Conservation (phyloP, 2,888 invertebrate genomes). For the Nemurella pictetii region DNA sequence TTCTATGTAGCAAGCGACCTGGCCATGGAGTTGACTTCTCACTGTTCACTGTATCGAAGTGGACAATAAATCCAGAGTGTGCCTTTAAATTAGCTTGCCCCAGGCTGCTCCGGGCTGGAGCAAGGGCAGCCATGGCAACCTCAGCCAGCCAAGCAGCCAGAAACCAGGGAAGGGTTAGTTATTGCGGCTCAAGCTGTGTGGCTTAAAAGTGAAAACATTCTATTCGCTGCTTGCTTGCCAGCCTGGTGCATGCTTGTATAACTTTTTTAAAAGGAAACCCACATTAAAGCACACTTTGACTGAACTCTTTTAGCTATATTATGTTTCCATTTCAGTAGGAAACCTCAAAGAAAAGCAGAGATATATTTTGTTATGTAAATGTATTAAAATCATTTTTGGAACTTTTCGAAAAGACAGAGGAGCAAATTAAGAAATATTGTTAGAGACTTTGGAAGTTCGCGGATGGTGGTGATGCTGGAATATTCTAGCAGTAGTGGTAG, state of each 20-base stretch:
- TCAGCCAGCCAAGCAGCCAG: too few species aligned
- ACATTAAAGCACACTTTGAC: neutral
- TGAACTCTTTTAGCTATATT: neutral
- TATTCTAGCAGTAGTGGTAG: neutral
- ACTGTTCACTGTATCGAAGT: neutral
- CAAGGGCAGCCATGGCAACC: too few species aligned
- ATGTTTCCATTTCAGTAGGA: neutral
- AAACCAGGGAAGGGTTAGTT: neutral
- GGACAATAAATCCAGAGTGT: neutral
- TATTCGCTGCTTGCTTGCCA: neutral
- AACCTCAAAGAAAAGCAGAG: neutral
- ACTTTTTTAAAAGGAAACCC: neutral
- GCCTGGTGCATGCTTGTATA: neutral
- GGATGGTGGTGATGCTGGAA: neutral
- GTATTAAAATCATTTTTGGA: neutral
- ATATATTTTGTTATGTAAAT: neutral
- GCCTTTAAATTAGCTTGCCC: neutral
- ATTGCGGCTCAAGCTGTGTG: neutral
- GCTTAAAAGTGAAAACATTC: neutral
- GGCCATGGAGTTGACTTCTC: neutral
- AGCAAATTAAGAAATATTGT: neutral
- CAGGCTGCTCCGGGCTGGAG: neutral
- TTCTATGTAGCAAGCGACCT: neutral
- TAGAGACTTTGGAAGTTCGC: neutral
- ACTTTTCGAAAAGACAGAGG: neutral